Conservation (phyloP, 1,140 invertebrate species). For the Apis cerana region DNA sequence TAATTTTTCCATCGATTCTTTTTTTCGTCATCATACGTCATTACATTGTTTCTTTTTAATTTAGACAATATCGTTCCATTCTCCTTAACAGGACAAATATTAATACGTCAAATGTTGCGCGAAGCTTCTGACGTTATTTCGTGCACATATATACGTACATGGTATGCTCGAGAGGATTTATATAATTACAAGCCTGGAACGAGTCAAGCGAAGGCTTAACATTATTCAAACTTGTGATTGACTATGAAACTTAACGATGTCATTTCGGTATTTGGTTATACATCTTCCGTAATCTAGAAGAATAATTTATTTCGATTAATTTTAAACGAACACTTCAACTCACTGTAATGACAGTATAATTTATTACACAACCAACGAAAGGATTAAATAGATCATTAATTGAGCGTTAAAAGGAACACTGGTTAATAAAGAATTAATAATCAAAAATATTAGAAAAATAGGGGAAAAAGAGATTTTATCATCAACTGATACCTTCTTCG, state of each 20-base stretch:
- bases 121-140: neutral
- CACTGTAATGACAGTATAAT: too few species aligned
- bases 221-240: slow-evolving; percentile 6
- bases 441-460: too few species aligned
- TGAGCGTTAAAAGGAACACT: too few species aligned
- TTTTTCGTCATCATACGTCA: neutral
- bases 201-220: neutral
- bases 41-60: neutral
- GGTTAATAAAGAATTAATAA: too few species aligned
- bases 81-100: neutral
- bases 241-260: neutral
- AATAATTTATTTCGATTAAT: too few species aligned
- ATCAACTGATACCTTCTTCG: too few species aligned
- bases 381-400: too few species aligned
- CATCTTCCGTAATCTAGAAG: neutral
- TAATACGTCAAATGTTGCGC: neutral
- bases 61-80: neutral
- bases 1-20: too few species aligned
- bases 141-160: neutral
- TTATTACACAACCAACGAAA: too few species aligned
- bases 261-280: neutral
- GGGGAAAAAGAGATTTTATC: too few species aligned
- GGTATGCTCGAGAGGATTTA: neutral
- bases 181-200: slow-evolving; percentile 12
- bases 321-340: too few species aligned